Base-by-base conservation (phyloP, 2,113 vertebrate species). In the Mandrillus leucophaeus region DNA sequence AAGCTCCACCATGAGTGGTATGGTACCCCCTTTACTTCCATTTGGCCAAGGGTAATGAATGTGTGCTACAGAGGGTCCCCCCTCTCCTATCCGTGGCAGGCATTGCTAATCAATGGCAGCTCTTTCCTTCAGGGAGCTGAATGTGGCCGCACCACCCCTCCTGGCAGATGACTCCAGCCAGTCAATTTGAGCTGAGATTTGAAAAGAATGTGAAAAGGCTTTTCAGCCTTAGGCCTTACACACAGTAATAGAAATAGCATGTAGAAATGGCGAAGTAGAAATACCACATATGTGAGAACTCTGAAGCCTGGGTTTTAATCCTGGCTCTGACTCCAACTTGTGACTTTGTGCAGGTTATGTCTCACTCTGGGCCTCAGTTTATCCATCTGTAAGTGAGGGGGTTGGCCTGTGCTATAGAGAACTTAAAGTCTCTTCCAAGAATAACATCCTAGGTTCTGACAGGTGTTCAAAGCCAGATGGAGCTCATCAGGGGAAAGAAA, bases 391-490 rank as follows among this genome's bases (percentile, higher is more conserved):
- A 82, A 79, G 48, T n/a, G 27, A 89, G 59, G 55, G 22, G 43
- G 10, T 20, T 18, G 40, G 30, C 50, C 38, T 79, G n/a, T 35
- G 76, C 66, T 59, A 35, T 50, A 50, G 16, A n/a, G 64, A 90
- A 78, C 32, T 35, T 75, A 78, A 30, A 59, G 12, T 66, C 55
- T 90, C 48, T 84, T 38, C 79, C 50, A 80, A 59, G 43, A 92
- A 75, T 66, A 89, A 85, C 66, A 95, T 27, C 73, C 73, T 22
- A 40, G 73, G 8, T 78, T 75, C 97, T 55, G 38, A 79, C 50
- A 88, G 80, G 73, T 55, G 6, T 80, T 82, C 72, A 82, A 92
- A 96, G 72, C 45, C 88, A 90, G 86, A 88, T 85, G 70, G 70
- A 59, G 90, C 50, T 68, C 38, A 57, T 35, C 52, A 76, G 43